Evolutionary conservation across 2,888 invertebrate genomes (phyloP).

Genomic region (Drosophila atripex): DNA sequence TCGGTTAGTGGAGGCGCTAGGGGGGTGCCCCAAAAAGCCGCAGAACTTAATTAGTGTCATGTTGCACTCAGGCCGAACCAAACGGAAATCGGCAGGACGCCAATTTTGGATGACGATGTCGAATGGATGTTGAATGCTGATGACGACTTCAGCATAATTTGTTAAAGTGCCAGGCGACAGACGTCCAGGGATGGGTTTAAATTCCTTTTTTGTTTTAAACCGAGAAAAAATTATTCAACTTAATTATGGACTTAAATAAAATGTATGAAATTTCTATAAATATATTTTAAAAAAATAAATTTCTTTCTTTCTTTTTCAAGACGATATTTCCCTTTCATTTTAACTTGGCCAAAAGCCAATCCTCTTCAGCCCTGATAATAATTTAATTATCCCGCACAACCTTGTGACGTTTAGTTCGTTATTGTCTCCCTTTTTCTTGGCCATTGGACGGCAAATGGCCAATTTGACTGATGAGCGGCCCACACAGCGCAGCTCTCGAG

Average conservation of each 20-base stretch:
- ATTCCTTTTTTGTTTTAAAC: background rate
- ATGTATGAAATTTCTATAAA: no score
- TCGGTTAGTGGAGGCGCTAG: background rate
- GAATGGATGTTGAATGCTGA: slow-evolving; percentile 14
- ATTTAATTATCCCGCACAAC: slow-evolving; percentile 13
- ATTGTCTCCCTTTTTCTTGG: slow-evolving; percentile 40
- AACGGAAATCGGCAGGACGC: slow-evolving; percentile 76
- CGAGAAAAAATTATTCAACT: no score
- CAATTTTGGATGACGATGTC: slow-evolving; percentile 38
- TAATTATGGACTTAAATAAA: no score
- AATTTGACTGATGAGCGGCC: slow-evolving; percentile 79
- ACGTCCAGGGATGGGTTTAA: slow-evolving; percentile 28
- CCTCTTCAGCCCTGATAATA: slow-evolving; percentile 40
- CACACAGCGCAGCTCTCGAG: slow-evolving; percentile 66
- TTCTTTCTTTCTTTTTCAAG: background rate
- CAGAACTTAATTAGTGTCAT: slow-evolving; percentile 81
- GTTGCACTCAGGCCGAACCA: slow-evolving; percentile 68
- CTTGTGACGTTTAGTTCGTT: slow-evolving; percentile 37
- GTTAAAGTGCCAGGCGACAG: slow-evolving; percentile 48
- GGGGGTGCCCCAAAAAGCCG: slow-evolving; percentile 55
- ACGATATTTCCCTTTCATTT: background rate
- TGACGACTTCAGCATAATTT: slow-evolving; percentile 61
- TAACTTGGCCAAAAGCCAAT: background rate
- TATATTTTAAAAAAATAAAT: no score
- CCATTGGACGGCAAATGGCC: slow-evolving; percentile 51